Evolutionary conservation across 2,888 invertebrate species (phyloP).

Genomic region (Caenorhabditis sulstoni): DNA sequence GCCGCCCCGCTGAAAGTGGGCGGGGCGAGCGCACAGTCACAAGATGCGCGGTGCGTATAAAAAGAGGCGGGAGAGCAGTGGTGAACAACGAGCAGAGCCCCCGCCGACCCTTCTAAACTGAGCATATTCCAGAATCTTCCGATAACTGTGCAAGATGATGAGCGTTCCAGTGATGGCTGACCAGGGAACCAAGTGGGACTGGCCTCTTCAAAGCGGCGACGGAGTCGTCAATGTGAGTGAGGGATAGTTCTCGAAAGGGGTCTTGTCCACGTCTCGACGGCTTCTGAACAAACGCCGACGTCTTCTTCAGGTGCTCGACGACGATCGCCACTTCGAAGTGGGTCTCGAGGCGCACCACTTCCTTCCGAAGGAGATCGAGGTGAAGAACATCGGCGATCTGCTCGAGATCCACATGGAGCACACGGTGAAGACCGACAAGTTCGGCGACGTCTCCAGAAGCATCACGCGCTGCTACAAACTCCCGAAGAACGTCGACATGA

Average conservation of each 20-base stretch:
- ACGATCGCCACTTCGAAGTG: conserved; percentile 73
- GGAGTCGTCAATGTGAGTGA: conserved; percentile 71
- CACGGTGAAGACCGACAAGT: conserved; percentile 37
- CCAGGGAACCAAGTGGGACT: conserved; percentile 70
- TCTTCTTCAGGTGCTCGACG: conserved; percentile 67
- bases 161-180: conserved; percentile 43
- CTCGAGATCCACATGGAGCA: conserved; percentile 63
- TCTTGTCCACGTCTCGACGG: not conserved
- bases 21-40: too few species aligned
- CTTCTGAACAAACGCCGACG: not conserved
- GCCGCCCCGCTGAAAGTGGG: too few species aligned
- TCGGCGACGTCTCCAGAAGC: conserved; percentile 51
- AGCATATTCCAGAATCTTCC: not conserved
- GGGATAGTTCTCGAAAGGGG: too few species aligned
- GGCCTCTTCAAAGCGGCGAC: conserved; percentile 76
- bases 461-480: conserved; percentile 60
- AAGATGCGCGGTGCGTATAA: too few species aligned
- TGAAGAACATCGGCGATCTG: conserved; percentile 61
- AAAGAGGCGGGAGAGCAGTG: too few species aligned
- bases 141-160: conserved; percentile 34
- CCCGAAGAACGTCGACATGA: conserved; percentile 59
- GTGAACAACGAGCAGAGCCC: too few species aligned
- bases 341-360: conserved; percentile 75
- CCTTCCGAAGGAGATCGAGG: conserved; percentile 75
- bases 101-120: too few species aligned